A percentile compares a stretch with the other conserved stretches of the same genome.
phyloP scores from a whole-genome alignment of 2,113 vertebrate species.

The Tyrannus savana region DNA sequence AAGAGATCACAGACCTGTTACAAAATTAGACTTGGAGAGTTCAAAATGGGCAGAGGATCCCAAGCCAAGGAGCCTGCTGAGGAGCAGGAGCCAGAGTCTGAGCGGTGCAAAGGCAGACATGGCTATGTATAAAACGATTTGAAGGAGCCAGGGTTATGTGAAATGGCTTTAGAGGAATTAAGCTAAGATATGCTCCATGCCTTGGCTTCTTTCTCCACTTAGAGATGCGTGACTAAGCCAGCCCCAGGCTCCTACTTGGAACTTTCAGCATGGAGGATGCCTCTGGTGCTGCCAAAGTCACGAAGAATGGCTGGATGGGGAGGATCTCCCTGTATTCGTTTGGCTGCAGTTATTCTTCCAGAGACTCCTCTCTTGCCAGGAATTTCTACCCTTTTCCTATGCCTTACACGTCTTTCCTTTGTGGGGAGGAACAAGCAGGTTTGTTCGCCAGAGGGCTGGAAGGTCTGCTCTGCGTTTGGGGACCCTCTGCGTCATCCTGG shows the following conservation, averaged over 20 bases:
- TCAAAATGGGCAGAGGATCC: neutral
- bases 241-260: neutral
- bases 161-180: neutral
- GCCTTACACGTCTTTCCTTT: neutral
- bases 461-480: neutral
- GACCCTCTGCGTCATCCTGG: neutral
- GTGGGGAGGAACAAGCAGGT: neutral
- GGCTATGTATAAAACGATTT: neutral
- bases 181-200: neutral
- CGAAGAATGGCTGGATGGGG: neutral
- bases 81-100: neutral
- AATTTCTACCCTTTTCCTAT: neutral
- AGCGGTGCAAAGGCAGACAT: neutral
- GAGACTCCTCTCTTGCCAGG: neutral
- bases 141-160: neutral
- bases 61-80: neutral
- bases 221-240: neutral
- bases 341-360: neutral
- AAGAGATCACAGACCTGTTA: neutral
- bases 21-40: constrained; percentile 25
- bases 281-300: neutral
- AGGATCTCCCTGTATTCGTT: neutral
- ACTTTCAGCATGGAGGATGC: neutral
- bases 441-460: neutral
- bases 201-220: neutral